These are phyloP conservation scores for Syngnathus typhle DNA, from an alignment of 2,113 vertebrate species.

Conservation along the genomic window DNA sequence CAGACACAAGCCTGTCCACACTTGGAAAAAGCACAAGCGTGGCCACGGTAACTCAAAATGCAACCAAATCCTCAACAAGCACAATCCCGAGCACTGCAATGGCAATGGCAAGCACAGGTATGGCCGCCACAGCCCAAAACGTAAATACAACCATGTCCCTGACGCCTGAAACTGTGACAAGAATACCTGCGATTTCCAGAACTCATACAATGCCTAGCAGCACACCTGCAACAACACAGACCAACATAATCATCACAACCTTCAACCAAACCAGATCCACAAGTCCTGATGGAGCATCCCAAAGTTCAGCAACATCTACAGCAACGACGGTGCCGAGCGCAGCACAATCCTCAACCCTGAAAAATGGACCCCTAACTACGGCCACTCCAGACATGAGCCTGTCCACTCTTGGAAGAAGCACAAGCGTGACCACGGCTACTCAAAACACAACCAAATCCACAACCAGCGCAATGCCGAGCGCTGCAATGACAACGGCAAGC, in stretches of 20 bases:
- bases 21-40: no score
- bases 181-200: not conserved
- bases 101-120: not conserved
- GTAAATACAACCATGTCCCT: not conserved
- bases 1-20: no score
- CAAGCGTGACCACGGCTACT: no score
- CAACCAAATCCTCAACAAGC: not conserved
- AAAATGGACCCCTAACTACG: not conserved
- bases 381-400: not conserved
- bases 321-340: not conserved
- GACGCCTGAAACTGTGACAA: not conserved
- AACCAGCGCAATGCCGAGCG: no score
- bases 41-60: no score
- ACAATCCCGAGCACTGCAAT: not conserved
- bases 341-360: not conserved
- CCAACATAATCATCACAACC: not conserved
- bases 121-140: not conserved
- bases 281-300: not conserved
- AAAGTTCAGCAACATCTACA: not conserved
- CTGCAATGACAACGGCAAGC: no score
- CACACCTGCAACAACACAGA: not conserved
- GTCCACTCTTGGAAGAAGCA: no score
- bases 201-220: not conserved
- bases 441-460: no score
- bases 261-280: not conserved